These are phyloP conservation scores for Tricholaema leucomelas DNA, from an alignment of 2,113 vertebrate species.

Conservation along the genomic window DNA sequence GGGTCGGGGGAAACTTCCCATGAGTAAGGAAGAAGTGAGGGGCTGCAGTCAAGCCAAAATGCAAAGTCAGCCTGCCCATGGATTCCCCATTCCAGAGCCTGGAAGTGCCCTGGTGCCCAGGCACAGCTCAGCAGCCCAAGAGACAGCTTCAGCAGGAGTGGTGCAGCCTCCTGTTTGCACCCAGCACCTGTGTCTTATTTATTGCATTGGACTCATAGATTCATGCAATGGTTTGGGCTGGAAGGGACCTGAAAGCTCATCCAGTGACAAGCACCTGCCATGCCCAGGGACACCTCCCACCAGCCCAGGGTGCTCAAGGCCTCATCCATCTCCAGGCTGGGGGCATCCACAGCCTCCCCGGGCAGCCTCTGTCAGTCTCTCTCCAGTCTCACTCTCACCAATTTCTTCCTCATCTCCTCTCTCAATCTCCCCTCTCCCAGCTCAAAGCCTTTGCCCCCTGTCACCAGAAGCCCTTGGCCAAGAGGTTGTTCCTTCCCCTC, in stretches of 20 bases:
- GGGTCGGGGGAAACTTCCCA: neutral
- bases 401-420: too few relatives aligned
- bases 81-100: neutral
- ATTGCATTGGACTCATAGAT: neutral
- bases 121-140: neutral
- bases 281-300: too few relatives aligned
- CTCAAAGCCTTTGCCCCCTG: too few relatives aligned
- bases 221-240: too few relatives aligned
- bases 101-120: neutral
- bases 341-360: too few relatives aligned
- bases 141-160: neutral
- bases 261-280: too few relatives aligned
- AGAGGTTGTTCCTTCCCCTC: fast-evolving
- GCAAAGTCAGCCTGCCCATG: neutral
- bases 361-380: too few relatives aligned
- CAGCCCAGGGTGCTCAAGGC: too few relatives aligned
- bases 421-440: too few relatives aligned
- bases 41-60: neutral
- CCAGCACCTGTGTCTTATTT: neutral
- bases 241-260: too few relatives aligned
- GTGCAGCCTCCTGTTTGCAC: neutral
- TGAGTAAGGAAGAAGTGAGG: neutral
- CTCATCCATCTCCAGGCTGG: too few relatives aligned
- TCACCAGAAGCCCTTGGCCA: neutral
- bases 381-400: too few relatives aligned